A percentile compares a stretch with the other conserved stretches of the same genome.
Evolutionary conservation across 2,888 invertebrate genomes (phyloP).

Genomic region (Euzetes globulus): DNA sequence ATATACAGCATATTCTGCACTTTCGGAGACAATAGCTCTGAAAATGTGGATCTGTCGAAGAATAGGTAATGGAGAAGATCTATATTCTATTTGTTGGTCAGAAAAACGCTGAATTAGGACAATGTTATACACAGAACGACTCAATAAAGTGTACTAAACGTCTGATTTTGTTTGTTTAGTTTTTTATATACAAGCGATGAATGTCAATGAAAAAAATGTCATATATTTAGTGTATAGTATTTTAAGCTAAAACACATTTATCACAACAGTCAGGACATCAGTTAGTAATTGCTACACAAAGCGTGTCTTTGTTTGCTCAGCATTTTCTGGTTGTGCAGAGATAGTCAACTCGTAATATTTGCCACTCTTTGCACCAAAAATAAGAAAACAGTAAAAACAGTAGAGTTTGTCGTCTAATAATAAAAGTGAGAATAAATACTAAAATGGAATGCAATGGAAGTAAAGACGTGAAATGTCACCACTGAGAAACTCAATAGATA

Average conservation of each 20-base stretch:
- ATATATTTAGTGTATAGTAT: slow-evolving; percentile 13
- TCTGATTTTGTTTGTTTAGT: slow-evolving; percentile 26
- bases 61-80: slow-evolving; percentile 8
- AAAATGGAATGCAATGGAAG: background rate
- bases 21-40: background rate
- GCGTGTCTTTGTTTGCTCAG: slow-evolving; percentile 28
- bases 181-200: slow-evolving; percentile 13
- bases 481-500: background rate
- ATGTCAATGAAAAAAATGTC: slow-evolving; percentile 29
- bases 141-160: slow-evolving; percentile 11
- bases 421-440: background rate
- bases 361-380: slow-evolving; percentile 16
- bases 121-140: slow-evolving; percentile 1
- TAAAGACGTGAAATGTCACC: background rate
- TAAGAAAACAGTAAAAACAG: slow-evolving; percentile 4
- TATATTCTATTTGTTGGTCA: slow-evolving; percentile 16
- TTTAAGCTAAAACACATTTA: slow-evolving; percentile 24
- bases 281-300: slow-evolving; percentile 26
- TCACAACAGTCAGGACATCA: slow-evolving; percentile 18
- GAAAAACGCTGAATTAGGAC: slow-evolving; percentile 22
- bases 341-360: slow-evolving; percentile 25
- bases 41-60: background rate
- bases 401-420: background rate
- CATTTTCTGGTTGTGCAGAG: slow-evolving; percentile 20
- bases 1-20: slow-evolving; percentile 5